Evolutionary conservation across 2,797 vertebrate genomes (phyloP).

Genomic region (Agapornis canus): DNA sequence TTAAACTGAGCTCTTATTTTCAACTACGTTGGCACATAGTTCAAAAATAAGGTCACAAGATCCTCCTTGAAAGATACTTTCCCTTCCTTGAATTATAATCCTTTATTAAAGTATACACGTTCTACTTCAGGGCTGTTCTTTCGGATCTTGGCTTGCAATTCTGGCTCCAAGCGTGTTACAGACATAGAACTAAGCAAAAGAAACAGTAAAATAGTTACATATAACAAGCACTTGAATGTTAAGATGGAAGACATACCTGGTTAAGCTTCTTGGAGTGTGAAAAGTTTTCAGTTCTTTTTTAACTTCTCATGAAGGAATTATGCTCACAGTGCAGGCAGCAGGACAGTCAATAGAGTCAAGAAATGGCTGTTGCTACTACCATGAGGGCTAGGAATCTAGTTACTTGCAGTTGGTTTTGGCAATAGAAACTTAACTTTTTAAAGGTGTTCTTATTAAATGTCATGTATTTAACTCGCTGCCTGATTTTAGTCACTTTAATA

Average conservation of each 20-base stretch:
- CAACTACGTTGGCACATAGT: not conserved
- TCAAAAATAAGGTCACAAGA: constrained; percentile 28
- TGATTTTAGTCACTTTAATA: not conserved
- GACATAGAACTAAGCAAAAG: constrained; percentile 87
- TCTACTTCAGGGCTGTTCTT: constrained; percentile 83
- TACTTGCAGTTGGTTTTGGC: not conserved
- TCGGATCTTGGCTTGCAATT: constrained; percentile 90
- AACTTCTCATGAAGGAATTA: not conserved
- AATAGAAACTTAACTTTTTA: not conserved
- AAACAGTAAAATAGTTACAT: constrained; percentile 35
- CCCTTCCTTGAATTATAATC: constrained; percentile 80
- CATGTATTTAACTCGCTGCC: not conserved
- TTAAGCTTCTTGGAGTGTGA: not conserved
- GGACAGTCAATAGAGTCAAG: not conserved
- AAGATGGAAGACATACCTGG: not conserved
- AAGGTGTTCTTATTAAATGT: not conserved
- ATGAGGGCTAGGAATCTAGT: not conserved
- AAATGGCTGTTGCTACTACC: not conserved
- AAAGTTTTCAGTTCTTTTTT: not conserved
- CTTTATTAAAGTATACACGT: constrained; percentile 97
- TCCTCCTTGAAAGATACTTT: not conserved
- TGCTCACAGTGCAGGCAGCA: not conserved
- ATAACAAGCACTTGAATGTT: not conserved
- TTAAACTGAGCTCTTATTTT: not conserved
- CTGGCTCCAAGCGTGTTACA: constrained; percentile 88